Evolutionary conservation across 1,140 invertebrate species (phyloP).

Genomic region (Zelostemma sp.): DNA sequence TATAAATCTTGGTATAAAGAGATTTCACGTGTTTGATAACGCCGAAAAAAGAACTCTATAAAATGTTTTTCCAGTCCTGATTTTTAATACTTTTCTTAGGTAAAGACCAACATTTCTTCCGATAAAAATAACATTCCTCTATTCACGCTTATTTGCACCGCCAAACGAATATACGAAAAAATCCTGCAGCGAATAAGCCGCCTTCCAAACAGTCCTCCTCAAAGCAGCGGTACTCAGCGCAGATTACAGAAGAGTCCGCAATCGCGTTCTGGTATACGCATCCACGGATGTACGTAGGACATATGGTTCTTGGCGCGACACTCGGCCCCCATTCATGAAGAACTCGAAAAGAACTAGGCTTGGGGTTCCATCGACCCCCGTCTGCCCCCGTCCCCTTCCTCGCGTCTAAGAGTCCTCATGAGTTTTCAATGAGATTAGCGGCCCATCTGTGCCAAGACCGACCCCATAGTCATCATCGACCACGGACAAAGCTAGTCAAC

Average conservation of each 20-base stretch:
- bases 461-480: constrained; percentile 64
- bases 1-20: too few species aligned
- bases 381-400: constrained; percentile 32
- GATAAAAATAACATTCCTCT: too few species aligned
- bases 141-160: too few species aligned
- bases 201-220: neutral
- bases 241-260: constrained; percentile 39
- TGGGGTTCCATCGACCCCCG: constrained; percentile 32
- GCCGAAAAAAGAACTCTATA: too few species aligned
- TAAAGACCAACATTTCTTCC: too few species aligned
- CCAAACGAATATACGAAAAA: neutral
- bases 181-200: neutral
- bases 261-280: constrained; percentile 41
- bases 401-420: constrained; percentile 66
- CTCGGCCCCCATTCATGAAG: constrained; percentile 57
- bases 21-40: too few species aligned
- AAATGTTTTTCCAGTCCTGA: too few species aligned
- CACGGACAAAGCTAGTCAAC: constrained; percentile 68
- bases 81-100: too few species aligned
- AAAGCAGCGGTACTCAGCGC: constrained; percentile 19
- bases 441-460: constrained; percentile 68
- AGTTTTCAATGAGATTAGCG: constrained; percentile 72
- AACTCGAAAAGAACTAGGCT: constrained; percentile 48
- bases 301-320: constrained; percentile 69
- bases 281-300: constrained; percentile 63